Evolutionary conservation across 2,113 vertebrate species (phyloP).

Genomic region (Catharus bicknelli): DNA sequence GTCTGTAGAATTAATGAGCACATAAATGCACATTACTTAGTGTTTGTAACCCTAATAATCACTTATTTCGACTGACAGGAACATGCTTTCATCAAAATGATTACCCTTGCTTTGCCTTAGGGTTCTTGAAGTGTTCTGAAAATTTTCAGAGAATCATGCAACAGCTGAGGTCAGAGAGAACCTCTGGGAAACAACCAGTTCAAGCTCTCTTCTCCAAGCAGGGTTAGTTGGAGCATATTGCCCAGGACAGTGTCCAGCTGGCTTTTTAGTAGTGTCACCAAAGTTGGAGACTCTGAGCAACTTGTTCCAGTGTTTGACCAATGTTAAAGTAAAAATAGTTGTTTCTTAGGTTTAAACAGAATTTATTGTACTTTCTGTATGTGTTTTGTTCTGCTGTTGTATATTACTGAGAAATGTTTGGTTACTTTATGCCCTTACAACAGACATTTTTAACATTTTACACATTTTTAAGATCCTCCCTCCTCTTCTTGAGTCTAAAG

Average conservation of each 20-base stretch:
- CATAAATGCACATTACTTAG: slow-evolving; percentile 19
- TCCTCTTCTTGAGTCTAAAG: not conserved
- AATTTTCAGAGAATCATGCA: not conserved
- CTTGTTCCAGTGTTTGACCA: not conserved
- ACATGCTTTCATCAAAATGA: not conserved
- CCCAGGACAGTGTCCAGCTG: not conserved
- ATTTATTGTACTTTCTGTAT: not conserved
- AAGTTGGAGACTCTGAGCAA: not conserved
- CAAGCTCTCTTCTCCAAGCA: not conserved
- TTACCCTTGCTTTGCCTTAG: slow-evolving; percentile 31
- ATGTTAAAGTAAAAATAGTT: not conserved
- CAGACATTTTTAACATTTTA: not conserved
- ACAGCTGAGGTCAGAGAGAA: not conserved
- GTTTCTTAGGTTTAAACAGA: not conserved
- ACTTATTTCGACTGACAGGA: slow-evolving; percentile 25
- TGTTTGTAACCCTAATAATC: slow-evolving; percentile 18
- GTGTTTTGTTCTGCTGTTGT: not conserved
- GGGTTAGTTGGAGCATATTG: not conserved
- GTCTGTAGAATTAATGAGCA: not conserved
- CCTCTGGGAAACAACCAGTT: not conserved
- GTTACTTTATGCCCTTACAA: not conserved
- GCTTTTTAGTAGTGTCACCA: not conserved
- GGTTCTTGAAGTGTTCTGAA: slow-evolving; percentile 8
- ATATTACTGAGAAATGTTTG: not conserved
- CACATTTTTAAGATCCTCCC: not conserved